Evolutionary conservation across 2,888 invertebrate genomes (phyloP).

Genomic region (Anoncus sp.): DNA sequence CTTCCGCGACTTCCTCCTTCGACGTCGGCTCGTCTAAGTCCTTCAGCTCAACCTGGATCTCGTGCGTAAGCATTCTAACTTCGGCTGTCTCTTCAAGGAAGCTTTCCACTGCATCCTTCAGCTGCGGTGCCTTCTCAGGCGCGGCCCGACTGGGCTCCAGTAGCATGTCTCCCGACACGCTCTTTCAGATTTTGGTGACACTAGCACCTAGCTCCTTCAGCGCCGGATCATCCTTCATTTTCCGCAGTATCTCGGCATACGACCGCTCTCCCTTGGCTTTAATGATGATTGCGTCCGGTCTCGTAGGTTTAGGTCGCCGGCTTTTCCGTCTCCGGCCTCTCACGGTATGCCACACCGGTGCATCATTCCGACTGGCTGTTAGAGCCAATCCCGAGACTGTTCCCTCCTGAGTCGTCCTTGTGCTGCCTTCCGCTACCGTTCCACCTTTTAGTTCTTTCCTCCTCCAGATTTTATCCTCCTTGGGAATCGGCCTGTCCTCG

Average conservation of each 20-base stretch:
- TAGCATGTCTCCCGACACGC: constrained; percentile 18
- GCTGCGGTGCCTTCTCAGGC: constrained; percentile 9
- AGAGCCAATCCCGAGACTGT: too few relatives aligned
- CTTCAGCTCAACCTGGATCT: constrained; percentile 37
- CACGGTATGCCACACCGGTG: too few relatives aligned
- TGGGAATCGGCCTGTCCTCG: background rate
- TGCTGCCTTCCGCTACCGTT: too few relatives aligned
- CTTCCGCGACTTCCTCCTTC: constrained; percentile 46
- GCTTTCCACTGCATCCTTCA: background rate
- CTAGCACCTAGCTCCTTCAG: background rate
- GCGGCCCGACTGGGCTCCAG: constrained; percentile 12
- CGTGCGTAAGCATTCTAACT: constrained; percentile 42
- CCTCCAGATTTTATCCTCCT: too few relatives aligned
- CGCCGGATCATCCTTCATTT: background rate
- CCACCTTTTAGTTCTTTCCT: too few relatives aligned
- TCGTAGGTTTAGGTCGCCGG: background rate
- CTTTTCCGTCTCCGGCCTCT: too few relatives aligned
- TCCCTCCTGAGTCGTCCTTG: too few relatives aligned
- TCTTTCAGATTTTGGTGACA: constrained; percentile 20
- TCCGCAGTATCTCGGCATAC: constrained; percentile 6
- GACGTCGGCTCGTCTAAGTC: constrained; percentile 58
- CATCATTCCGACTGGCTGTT: too few relatives aligned
- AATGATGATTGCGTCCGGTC: background rate
- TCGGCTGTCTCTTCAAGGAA: constrained; percentile 5
- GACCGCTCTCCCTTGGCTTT: background rate